Base-by-base conservation (phyloP, 2,113 vertebrate genomes). In the Corythoichthys haematopterus region DNA sequence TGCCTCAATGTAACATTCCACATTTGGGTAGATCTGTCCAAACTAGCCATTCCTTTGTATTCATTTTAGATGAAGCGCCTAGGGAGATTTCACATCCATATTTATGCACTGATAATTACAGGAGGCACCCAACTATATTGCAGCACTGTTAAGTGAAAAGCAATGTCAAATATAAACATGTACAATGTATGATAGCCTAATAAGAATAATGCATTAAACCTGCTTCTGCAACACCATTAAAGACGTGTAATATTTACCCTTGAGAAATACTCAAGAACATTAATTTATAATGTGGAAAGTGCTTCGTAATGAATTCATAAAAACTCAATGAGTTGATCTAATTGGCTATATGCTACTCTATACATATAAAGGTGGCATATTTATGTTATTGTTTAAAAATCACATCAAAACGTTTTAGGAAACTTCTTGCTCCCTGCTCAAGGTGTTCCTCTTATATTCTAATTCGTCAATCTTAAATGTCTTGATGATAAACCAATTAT, bases 61-160 rank as follows among this genome's bases (percentile, higher is more conserved):
- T 88, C 84, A 90, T 90, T 90, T 91, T 88, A 88, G 70, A 91
- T 89, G 78, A 88, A 84, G 78, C 80, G 87, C 88, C 88, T 85
- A 78, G 73, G 85, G 87, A 90, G 86, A 84, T 80, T 71, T 38
- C 52, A 15, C 71, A 89, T 92, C 82, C 87, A 91, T 90, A 91
- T 91, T 89, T 85, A 89, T 88, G 75, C 79, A 48, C 74, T 65
- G 72, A 75, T 87, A 80, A 87, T 87, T 86, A 87, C 80, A 80
- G 77, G 74, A 82, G 82, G 67, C 76, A 78, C 51, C 58, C 69
- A 78, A 67, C 77, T 69, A 84, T 81, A 85, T 86, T 69, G 78
- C 70, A 74, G 69, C 68, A 48, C 74, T 73, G 80, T 74, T 83
- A 80, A 88, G 80, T 79, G 82, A 84, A 85, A 82, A 86, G 72